Conservation (phyloP, 2,888 invertebrate species). For the Tetragonisca angustula region DNA sequence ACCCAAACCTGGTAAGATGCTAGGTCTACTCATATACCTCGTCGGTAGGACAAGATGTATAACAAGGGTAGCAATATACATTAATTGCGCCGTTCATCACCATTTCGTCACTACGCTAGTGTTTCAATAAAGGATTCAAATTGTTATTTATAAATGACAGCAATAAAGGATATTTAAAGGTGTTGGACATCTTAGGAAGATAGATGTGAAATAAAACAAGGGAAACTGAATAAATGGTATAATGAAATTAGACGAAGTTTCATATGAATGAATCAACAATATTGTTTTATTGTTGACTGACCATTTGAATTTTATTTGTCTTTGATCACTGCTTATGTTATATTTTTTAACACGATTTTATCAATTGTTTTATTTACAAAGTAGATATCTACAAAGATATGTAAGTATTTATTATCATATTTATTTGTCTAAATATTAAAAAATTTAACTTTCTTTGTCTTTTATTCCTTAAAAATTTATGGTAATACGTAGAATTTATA, state of each 20-base stretch:
- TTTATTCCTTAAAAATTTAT: not conserved
- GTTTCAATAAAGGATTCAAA: too few species aligned
- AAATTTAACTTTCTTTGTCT: not conserved
- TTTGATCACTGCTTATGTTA: not conserved
- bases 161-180: not conserved
- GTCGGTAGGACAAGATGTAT: too few species aligned
- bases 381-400: not conserved
- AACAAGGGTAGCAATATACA: too few species aligned
- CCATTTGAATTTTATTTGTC: not conserved
- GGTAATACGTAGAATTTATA: not conserved
- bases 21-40: too few species aligned
- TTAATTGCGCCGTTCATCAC: too few species aligned
- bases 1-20: too few species aligned
- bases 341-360: not conserved
- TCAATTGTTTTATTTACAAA: not conserved
- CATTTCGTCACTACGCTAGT: too few species aligned
- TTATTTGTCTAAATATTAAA: not conserved
- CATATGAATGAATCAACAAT: not conserved
- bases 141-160: too few species aligned
- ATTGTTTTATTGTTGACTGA: not conserved
- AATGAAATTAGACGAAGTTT: not conserved
- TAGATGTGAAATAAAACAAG: not conserved
- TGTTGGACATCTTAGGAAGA: not conserved
- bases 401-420: not conserved
- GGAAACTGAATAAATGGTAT: not conserved